Conservation (phyloP, 2,888 invertebrate species). For the Epistrophella euchroma region DNA sequence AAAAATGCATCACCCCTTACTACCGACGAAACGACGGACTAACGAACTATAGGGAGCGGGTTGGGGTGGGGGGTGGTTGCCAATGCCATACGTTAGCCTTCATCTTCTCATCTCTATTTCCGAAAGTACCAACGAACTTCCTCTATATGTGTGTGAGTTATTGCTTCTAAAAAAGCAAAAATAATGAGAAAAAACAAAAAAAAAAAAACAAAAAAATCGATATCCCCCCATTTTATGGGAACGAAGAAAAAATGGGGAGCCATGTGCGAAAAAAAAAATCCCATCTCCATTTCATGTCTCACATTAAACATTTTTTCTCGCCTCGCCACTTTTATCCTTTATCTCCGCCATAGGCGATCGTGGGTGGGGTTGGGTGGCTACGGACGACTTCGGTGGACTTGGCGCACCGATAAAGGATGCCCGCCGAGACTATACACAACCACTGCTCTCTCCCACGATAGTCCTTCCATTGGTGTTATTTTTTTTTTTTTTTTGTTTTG, state of each 20-base stretch:
- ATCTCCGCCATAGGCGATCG: conserved; percentile 34
- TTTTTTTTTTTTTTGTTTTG: conserved; percentile 20
- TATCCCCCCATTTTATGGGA: conserved; percentile 57
- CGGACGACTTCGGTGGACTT: conserved; percentile 29
- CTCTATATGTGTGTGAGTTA: conserved; percentile 54
- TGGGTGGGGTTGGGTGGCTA: not conserved
- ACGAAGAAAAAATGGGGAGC: conserved; percentile 14
- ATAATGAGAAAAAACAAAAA: not conserved
- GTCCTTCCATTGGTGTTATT: conserved; percentile 38
- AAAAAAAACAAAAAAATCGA: conserved; percentile 56
- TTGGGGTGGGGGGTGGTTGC: not conserved
- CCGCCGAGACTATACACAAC: conserved; percentile 54
- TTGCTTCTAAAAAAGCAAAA: conserved; percentile 42
- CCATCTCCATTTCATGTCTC: conserved; percentile 59
- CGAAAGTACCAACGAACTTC: conserved; percentile 33
- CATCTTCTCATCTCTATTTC: conserved; percentile 28
- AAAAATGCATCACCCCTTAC: conserved; percentile 55
- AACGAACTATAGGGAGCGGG: no score
- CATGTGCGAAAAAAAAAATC: conserved; percentile 65
- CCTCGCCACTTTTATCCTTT: conserved; percentile 72
- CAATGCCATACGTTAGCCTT: conserved; percentile 51
- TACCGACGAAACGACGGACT: not conserved
- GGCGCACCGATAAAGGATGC: conserved; percentile 65
- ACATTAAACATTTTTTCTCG: conserved; percentile 75
- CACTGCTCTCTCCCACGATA: conserved; percentile 56